Conservation (phyloP, 2,888 invertebrate genomes). For the Cheilosia pagana region DNA sequence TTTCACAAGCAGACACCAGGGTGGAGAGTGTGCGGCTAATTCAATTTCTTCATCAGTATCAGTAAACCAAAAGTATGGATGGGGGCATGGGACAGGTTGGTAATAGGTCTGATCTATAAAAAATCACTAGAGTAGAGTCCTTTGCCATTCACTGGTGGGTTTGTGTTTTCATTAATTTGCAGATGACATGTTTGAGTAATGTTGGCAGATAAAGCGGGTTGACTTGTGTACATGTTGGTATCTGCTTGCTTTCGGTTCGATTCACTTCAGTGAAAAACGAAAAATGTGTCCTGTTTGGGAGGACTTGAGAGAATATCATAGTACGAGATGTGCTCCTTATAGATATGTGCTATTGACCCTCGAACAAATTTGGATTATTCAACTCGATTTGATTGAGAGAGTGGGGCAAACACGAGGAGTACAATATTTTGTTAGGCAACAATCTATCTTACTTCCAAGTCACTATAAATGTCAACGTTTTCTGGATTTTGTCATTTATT, state of each 20-base stretch:
- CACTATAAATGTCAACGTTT: slow-evolving; percentile 48
- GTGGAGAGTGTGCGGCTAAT: slow-evolving; percentile 24
- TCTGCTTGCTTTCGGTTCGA: slow-evolving; percentile 45
- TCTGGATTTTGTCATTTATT: slow-evolving; percentile 36
- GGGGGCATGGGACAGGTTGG: background rate
- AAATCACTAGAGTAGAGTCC: slow-evolving; percentile 8
- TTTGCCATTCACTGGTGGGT: background rate
- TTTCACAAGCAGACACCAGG: slow-evolving; percentile 17
- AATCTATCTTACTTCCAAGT: slow-evolving; percentile 37
- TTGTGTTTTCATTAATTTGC: slow-evolving; percentile 47
- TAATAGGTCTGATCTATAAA: slow-evolving; percentile 2
- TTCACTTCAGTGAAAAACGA: slow-evolving; percentile 40
- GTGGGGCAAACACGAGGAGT: background rate
- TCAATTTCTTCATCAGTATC: slow-evolving; percentile 13
- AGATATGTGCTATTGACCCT: slow-evolving; percentile 8
- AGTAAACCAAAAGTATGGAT: background rate
- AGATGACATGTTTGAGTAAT: slow-evolving; percentile 52
- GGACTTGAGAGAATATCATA: slow-evolving; percentile 19
- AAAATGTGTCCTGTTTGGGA: slow-evolving; percentile 25
- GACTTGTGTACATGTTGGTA: slow-evolving; percentile 11
- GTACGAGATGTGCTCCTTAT: slow-evolving; percentile 6
- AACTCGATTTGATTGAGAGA: slow-evolving; percentile 5
- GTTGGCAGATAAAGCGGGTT: slow-evolving; percentile 27
- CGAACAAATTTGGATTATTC: slow-evolving; percentile 26
- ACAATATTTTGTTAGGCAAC: slow-evolving; percentile 7